Conservation (phyloP, 2,888 invertebrate genomes). For the Lasioglossum zephyrum region DNA sequence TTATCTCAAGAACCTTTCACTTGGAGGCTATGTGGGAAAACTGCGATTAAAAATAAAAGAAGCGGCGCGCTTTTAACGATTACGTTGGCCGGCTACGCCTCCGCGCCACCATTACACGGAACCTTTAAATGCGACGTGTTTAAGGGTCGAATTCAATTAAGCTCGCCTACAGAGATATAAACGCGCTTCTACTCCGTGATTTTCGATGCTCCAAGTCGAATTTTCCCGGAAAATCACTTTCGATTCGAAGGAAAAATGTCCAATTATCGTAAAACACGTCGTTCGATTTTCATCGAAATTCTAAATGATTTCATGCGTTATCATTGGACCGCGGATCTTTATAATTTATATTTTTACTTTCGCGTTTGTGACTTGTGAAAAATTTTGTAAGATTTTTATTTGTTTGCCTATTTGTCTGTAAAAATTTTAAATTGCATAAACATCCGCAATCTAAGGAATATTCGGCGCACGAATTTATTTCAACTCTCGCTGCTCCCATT, state of each 20-base stretch:
- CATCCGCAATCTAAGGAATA: background rate
- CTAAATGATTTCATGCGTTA: background rate
- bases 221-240: background rate
- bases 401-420: too few species aligned
- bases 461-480: background rate
- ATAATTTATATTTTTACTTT: too few species aligned
- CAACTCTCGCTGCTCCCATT: background rate
- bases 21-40: conserved; percentile 44
- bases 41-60: conserved; percentile 54
- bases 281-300: background rate
- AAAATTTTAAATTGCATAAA: too few species aligned
- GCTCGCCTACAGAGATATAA: background rate
- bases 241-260: background rate
- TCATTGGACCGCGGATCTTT: too few species aligned
- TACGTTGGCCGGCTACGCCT: conserved; percentile 21
- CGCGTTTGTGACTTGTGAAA: too few species aligned
- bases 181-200: background rate
- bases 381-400: too few species aligned
- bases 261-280: background rate
- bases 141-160: conserved; percentile 27
- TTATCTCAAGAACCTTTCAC: conserved; percentile 48
- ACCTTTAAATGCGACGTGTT: conserved; percentile 25
- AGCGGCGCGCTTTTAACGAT: conserved; percentile 49
- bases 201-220: background rate
- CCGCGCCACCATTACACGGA: conserved; percentile 18